Conservation (phyloP, 2,888 invertebrate genomes). For the Chesias legatella region DNA sequence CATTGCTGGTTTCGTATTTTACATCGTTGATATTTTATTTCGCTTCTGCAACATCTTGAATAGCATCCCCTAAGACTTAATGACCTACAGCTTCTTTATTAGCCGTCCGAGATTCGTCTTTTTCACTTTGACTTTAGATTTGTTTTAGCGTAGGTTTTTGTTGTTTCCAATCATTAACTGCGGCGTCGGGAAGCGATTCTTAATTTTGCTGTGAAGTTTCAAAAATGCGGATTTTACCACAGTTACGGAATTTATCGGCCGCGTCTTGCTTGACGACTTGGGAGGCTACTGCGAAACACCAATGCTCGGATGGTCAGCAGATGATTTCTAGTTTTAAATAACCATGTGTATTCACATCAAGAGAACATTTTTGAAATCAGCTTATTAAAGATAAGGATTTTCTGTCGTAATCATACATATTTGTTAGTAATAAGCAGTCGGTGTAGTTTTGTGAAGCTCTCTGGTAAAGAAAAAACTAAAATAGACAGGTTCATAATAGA, state of each 20-base stretch:
- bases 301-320: conserved; percentile 39
- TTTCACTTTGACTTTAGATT: conserved; percentile 34
- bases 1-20: conserved; percentile 23
- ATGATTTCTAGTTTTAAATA: conserved; percentile 34
- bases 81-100: conserved; percentile 57
- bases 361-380: no score
- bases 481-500: no score
- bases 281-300: conserved; percentile 39
- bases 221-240: conserved; percentile 71
- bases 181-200: conserved; percentile 35
- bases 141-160: conserved; percentile 33
- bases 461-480: no score
- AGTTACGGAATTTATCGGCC: conserved; percentile 66
- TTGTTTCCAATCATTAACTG: conserved; percentile 41
- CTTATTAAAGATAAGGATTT: no score
- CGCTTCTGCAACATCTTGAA: conserved; percentile 72
- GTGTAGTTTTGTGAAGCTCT: no score
- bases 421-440: no score
- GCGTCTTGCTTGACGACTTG: conserved; percentile 41
- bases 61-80: conserved; percentile 69
- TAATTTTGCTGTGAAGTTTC: conserved; percentile 66
- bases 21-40: conserved; percentile 32
- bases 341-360: conserved; percentile 15
- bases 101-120: conserved; percentile 42
- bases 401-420: no score